Base-by-base conservation (phyloP, 2,888 invertebrate genomes). In the Slavum lentiscoides region DNA sequence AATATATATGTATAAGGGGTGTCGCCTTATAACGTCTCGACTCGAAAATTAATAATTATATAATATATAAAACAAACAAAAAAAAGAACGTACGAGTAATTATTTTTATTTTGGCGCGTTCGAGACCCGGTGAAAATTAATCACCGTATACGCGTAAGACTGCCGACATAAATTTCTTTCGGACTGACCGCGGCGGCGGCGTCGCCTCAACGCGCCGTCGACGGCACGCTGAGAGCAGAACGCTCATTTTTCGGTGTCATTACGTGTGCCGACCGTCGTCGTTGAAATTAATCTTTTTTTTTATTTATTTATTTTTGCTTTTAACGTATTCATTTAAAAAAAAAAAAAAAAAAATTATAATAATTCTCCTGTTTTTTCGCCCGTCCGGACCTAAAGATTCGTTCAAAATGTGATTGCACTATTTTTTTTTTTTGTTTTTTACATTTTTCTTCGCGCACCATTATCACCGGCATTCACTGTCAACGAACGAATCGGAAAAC, bases 51-150 rank as follows among this genome's bases (percentile, higher is more conserved):
- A 43, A 43, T 49, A 49, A 43, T 43, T 6, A 4, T 30, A 11
- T 13, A 23, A n/a, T n/a, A n/a, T n/a, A n/a, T n/a, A n/a, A n/a
- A n/a, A n/a, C n/a, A n/a, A n/a, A n/a, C n/a, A n/a, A 59, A 58
- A 53, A 53, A 37, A 13, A 74, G 37, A 55, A 30, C 30, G 2
- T 13, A 23, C 73, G 19, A 39, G 55, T 58, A 66, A 74, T 74
- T 66, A 58, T 55, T 55, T 9, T 66, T 19, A 66, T 74, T 74
- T 9, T 55, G 74, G 64, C 64, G 55, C 37, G n/a, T 64, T 53
- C 21, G 21, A 43, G 43, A 74, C 66, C 66, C 19, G 66, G 49
- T n/a, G 39, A n/a, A 67, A 74, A 74, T 66, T 67, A 74, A 74
- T 74, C 74, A 67, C 30, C 17, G 3, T 7, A 6, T 6, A 6